Conservation (phyloP, 1,140 invertebrate species). For the Pogonus chalceus region DNA sequence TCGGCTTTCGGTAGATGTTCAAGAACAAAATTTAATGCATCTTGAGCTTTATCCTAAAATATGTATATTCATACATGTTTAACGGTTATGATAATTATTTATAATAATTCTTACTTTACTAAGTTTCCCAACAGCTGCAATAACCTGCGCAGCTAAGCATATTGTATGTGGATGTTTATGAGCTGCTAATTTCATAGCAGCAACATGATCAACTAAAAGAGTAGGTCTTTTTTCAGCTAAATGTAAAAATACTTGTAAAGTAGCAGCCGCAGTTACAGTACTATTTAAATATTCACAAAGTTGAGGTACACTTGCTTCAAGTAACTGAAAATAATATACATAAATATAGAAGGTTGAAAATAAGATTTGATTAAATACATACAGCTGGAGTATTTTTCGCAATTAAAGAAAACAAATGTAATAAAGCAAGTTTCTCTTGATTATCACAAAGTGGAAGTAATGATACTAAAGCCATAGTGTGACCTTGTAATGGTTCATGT, state of each 20-base stretch:
- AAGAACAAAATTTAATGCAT: constrained; percentile 68
- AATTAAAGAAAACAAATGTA: constrained; percentile 70
- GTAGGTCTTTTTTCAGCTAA: constrained; percentile 57
- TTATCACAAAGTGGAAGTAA: constrained; percentile 71
- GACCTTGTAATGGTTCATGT: constrained; percentile 71
- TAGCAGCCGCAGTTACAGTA: constrained; percentile 44
- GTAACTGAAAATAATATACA: constrained; percentile 41
- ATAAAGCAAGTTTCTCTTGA: constrained; percentile 70
- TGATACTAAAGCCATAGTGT: constrained; percentile 70
- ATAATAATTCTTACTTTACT: constrained; percentile 48
- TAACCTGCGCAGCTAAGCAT: constrained; percentile 52
- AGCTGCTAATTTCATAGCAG: constrained; percentile 54
- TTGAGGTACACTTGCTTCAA: constrained; percentile 67
- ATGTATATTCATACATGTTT: neutral
- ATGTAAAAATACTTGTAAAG: constrained; percentile 68
- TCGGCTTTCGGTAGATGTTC: constrained; percentile 60
- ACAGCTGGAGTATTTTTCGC: constrained; percentile 69
- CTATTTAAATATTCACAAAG: constrained; percentile 59
- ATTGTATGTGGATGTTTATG: constrained; percentile 56
- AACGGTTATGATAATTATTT: too few relatives aligned
- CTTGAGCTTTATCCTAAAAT: constrained; percentile 57
- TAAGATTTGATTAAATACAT: constrained; percentile 23
- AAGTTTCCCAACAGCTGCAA: constrained; percentile 51
- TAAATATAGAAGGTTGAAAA: neutral
- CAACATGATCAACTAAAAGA: constrained; percentile 55